phyloP scores from a whole-genome alignment of 37 sponge, comb jelly and placozoan genomes.

The Axinella damicornis region DNA sequence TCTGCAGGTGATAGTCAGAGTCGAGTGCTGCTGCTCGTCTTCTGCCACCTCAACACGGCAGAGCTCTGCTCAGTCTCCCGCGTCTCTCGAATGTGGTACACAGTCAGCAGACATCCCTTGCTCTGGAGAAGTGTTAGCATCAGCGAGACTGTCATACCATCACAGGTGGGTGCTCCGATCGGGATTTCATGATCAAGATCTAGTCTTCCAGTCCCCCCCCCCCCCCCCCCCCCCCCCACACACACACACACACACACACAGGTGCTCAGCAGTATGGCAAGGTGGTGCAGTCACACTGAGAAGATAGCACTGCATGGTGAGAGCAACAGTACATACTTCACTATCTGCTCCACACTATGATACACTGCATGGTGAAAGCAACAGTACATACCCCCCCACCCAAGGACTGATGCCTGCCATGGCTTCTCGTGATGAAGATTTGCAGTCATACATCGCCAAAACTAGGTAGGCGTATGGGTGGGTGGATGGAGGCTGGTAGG shows the following conservation, averaged over 20 bases:
- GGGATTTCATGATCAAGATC: background rate
- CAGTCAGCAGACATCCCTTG: slow-evolving; percentile 42
- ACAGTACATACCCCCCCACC: background rate
- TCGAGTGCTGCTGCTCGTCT: slow-evolving; percentile 47
- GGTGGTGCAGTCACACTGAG: slow-evolving; percentile 40
- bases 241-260: background rate
- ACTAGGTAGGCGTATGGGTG: slow-evolving; percentile 4
- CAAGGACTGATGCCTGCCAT: slow-evolving; percentile 56
- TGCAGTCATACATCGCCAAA: slow-evolving; percentile 43
- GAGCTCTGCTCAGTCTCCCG: slow-evolving; percentile 54
- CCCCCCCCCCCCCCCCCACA: background rate
- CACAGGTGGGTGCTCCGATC: slow-evolving; percentile 12
- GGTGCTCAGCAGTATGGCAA: slow-evolving; percentile 9
- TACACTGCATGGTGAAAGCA: slow-evolving; percentile 39
- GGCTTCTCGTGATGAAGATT: slow-evolving; percentile 52
- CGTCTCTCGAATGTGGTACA: slow-evolving; percentile 57
- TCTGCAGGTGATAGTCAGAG: slow-evolving; percentile 7
- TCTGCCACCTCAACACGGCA: slow-evolving; percentile 34
- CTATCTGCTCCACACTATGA: background rate
- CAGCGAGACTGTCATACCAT: slow-evolving; percentile 26
- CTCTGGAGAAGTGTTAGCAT: slow-evolving; percentile 63
- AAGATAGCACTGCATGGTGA: slow-evolving; percentile 43
- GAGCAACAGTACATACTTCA: background rate
- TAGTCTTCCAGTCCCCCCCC: background rate
- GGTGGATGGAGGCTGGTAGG: background rate